A percentile compares a stretch with the other conserved stretches of the same genome.
Conservation (phyloP, 1,140 invertebrate genomes). For the Meloidogyne hapla region DNA sequence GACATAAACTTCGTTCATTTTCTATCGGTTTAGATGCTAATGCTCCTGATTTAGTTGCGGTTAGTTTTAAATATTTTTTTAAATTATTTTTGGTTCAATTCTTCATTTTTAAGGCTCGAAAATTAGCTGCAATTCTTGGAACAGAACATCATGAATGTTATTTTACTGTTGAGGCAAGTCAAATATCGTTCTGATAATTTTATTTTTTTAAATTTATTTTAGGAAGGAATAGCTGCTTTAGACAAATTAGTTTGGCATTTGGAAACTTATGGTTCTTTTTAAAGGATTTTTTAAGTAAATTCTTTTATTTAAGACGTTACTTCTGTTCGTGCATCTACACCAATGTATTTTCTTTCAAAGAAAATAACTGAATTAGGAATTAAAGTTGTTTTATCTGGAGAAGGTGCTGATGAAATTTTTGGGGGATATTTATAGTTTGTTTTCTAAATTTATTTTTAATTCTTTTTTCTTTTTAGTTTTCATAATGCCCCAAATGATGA, state of each 20-base stretch:
- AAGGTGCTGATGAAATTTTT: slow-evolving; percentile 63
- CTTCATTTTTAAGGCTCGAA: slow-evolving; percentile 39
- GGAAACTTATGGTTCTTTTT: slow-evolving; percentile 63
- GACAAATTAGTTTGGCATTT: slow-evolving; percentile 60
- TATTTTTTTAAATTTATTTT: slow-evolving; percentile 22
- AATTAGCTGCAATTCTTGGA: slow-evolving; percentile 58
- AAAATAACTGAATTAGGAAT: slow-evolving; percentile 56
- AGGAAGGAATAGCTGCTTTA: slow-evolving; percentile 55
- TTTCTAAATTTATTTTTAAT: not conserved
- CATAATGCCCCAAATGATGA: slow-evolving; percentile 61
- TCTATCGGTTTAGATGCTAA: slow-evolving; percentile 56
- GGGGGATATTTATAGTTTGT: slow-evolving; percentile 60
- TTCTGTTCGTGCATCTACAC: slow-evolving; percentile 54
- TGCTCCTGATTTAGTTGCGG: slow-evolving; percentile 59
- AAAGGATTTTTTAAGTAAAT: slow-evolving; percentile 27
- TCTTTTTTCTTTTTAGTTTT: slow-evolving; percentile 34
- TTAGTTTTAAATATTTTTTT: not conserved
- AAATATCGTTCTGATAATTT: not conserved
- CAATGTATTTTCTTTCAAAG: slow-evolving; percentile 63
- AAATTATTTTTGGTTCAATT: not conserved
- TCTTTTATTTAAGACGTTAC: slow-evolving; percentile 12
- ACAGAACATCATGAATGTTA: slow-evolving; percentile 61
- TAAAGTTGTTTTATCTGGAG: slow-evolving; percentile 63
- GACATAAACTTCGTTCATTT: slow-evolving; percentile 54
- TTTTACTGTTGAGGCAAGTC: slow-evolving; percentile 51